Conservation (phyloP, 2,797 vertebrate genomes). For the Leptatherina wallacei region DNA sequence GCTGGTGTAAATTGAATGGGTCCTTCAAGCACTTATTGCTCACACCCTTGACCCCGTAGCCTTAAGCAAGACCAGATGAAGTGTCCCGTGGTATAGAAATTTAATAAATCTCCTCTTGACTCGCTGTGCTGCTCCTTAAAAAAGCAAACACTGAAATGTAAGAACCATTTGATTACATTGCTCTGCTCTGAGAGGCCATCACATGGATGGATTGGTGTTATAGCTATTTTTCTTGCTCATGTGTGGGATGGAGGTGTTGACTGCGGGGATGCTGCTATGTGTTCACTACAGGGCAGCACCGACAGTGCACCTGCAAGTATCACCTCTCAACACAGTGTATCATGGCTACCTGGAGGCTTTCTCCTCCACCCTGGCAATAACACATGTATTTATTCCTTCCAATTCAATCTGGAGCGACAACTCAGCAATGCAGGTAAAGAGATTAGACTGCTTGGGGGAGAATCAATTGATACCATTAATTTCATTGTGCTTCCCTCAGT, state of each 20-base stretch:
- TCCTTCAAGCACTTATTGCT: slow-evolving; percentile 64
- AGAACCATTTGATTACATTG: slow-evolving; percentile 61
- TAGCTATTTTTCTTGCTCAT: slow-evolving; percentile 32
- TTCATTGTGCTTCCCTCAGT: slow-evolving; percentile 48
- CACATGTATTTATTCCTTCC: slow-evolving; percentile 75
- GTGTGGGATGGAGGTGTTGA: slow-evolving; percentile 30
- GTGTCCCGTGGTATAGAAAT: slow-evolving; percentile 74
- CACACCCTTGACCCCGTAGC: slow-evolving; percentile 54
- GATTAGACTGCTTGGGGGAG: slow-evolving; percentile 80
- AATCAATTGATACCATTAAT: slow-evolving; percentile 78
- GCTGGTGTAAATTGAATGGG: slow-evolving; percentile 63
- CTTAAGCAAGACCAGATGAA: slow-evolving; percentile 67
- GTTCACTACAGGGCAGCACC: slow-evolving; percentile 52
- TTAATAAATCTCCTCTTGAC: slow-evolving; percentile 75
- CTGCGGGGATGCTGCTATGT: slow-evolving; percentile 33
- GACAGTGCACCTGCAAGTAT: slow-evolving; percentile 69
- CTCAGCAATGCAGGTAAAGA: slow-evolving; percentile 75
- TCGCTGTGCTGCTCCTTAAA: slow-evolving; percentile 50
- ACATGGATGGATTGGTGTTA: slow-evolving; percentile 29
- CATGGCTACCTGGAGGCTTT: slow-evolving; percentile 62
- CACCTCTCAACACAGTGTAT: slow-evolving; percentile 66
- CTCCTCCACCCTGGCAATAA: slow-evolving; percentile 69
- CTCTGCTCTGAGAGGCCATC: slow-evolving; percentile 51
- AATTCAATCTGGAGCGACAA: slow-evolving; percentile 71
- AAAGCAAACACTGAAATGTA: slow-evolving; percentile 37